Conservation (phyloP, 2,113 vertebrate genomes). For the Dryoscopus gambensis region DNA sequence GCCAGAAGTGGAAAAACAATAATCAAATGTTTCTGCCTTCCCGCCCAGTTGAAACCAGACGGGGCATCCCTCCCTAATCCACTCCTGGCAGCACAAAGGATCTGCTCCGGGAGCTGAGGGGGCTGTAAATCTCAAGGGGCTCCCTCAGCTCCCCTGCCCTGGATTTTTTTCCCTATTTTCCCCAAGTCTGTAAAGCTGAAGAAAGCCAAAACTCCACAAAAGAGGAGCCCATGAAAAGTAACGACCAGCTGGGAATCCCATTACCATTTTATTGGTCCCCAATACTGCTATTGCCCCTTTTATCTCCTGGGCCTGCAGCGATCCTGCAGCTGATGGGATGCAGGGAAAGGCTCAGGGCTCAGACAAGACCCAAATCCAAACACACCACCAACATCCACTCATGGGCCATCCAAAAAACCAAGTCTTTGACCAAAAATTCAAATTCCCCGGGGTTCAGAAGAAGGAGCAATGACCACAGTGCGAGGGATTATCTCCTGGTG, state of each 20-base stretch:
- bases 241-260: not conserved
- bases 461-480: fast-evolving
- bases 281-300: not conserved
- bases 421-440: not conserved
- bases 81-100: not conserved
- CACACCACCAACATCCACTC: not conserved
- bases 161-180: fast-evolving
- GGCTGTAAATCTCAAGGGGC: not conserved
- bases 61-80: not conserved
- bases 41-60: not conserved
- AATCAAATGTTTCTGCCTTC: not conserved
- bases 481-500: not conserved
- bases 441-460: not conserved
- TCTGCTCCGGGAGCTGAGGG: not conserved
- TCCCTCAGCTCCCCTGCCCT: not conserved
- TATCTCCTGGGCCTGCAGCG: not conserved
- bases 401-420: not conserved
- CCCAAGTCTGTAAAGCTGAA: not conserved
- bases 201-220: not conserved
- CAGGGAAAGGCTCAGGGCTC: not conserved
- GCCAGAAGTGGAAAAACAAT: slow-evolving; percentile 26
- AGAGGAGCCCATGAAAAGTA: not conserved
- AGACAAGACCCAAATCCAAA: not conserved
- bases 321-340: not conserved
- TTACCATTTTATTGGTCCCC: slow-evolving; percentile 42